phyloP scores from a whole-genome alignment of 2,888 invertebrate species.

The Heliconius ethilla region DNA sequence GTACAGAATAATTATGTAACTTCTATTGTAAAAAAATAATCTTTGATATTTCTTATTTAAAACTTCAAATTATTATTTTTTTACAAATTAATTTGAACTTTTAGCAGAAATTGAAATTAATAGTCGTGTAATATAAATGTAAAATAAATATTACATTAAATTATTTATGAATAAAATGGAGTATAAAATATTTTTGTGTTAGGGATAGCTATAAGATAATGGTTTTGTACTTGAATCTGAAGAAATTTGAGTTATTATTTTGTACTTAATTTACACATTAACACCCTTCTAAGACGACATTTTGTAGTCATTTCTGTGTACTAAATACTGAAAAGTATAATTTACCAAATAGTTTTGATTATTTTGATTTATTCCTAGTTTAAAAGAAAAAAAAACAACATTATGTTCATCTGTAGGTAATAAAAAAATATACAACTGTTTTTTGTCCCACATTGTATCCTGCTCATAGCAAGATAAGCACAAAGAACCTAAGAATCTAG shows the following conservation, averaged over 20 bases:
- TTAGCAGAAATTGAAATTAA: background rate
- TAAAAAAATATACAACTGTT: background rate
- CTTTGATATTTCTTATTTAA: background rate
- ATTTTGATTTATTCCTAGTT: background rate
- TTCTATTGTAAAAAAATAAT: background rate
- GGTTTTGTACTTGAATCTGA: background rate
- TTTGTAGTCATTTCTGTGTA: background rate
- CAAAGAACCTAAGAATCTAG: too few species aligned
- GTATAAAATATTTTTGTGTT: constrained; percentile 6
- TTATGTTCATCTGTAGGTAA: background rate
- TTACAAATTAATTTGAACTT: background rate
- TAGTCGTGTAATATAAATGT: background rate
- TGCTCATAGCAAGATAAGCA: too few species aligned
- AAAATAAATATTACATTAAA: background rate
- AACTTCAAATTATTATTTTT: background rate
- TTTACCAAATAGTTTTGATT: background rate
- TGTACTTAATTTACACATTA: background rate
- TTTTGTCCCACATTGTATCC: too few species aligned
- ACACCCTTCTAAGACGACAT: background rate
- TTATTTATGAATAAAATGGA: constrained; percentile 3
- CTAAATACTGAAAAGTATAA: background rate
- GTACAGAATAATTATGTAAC: background rate
- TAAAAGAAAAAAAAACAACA: background rate
- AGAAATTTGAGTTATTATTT: constrained; percentile 9
- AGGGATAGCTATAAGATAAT: constrained; percentile 2